phyloP scores from a whole-genome alignment of 2,888 invertebrate species.

The Chrysomela aeneicollis region DNA sequence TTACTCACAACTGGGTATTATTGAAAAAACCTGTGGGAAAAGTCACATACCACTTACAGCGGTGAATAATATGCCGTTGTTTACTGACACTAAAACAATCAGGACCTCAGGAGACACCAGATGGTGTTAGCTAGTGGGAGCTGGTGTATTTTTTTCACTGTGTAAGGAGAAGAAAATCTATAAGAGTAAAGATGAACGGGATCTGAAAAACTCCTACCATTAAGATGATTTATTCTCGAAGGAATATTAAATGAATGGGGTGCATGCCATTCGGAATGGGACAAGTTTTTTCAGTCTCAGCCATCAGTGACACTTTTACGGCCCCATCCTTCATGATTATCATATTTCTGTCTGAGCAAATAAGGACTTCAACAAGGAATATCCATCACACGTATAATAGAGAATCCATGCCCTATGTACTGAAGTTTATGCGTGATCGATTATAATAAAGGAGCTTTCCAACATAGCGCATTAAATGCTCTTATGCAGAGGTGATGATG shows the following conservation, averaged over 20 bases:
- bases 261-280: conserved; percentile 43
- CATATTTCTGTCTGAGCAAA: conserved; percentile 51
- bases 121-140: no score
- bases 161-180: not conserved
- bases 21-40: no score
- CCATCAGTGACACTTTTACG: conserved; percentile 49
- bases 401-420: not conserved
- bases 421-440: not conserved
- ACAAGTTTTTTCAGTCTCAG: conserved; percentile 43
- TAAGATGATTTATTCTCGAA: conserved; percentile 41
- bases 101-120: no score
- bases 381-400: conserved; percentile 23
- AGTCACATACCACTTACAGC: no score
- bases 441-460: no score
- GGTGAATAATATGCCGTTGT: no score
- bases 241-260: conserved; percentile 46
- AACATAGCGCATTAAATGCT: no score
- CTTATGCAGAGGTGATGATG: no score
- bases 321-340: conserved; percentile 50
- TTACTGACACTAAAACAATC: no score
- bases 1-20: no score
- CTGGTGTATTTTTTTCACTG: no score
- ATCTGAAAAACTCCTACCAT: conserved; percentile 32
- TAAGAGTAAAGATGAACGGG: not conserved
- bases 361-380: conserved; percentile 40